phyloP scores from a whole-genome alignment of 2,113 vertebrate genomes.

The Greenwoodochromis staneri region DNA sequence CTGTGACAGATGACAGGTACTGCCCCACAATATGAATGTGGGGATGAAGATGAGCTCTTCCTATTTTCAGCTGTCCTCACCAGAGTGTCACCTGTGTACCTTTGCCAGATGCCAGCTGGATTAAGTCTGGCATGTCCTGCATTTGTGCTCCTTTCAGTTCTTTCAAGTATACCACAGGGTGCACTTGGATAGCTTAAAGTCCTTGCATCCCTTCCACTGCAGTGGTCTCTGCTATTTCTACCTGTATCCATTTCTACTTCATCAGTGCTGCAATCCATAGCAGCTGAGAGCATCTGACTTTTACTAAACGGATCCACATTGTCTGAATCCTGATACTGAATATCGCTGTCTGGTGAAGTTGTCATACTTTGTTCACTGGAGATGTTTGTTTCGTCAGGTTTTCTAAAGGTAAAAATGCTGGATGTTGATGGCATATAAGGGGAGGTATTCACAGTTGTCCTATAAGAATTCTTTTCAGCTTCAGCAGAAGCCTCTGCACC shows the following conservation, averaged over 20 bases:
- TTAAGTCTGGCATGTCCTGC: not conserved
- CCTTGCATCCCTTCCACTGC: not conserved
- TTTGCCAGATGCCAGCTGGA: not conserved
- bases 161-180: not conserved
- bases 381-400: not conserved
- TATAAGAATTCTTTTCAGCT: not conserved
- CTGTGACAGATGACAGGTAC: conserved; percentile 68
- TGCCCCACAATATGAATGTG: conserved; percentile 11
- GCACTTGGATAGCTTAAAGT: not conserved
- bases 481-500: not conserved
- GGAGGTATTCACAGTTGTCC: not conserved
- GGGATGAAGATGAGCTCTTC: not conserved
- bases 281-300: not conserved
- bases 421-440: not conserved
- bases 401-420: not conserved
- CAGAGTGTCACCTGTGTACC: not conserved
- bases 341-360: not conserved
- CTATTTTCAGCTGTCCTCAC: not conserved
- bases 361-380: not conserved
- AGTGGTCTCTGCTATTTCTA: not conserved
- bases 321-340: not conserved
- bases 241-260: not conserved
- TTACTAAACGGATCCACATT: not conserved
- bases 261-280: not conserved
- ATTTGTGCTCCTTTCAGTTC: not conserved